Conservation (phyloP, 2,113 vertebrate genomes). For the Balaeniceps rex region DNA sequence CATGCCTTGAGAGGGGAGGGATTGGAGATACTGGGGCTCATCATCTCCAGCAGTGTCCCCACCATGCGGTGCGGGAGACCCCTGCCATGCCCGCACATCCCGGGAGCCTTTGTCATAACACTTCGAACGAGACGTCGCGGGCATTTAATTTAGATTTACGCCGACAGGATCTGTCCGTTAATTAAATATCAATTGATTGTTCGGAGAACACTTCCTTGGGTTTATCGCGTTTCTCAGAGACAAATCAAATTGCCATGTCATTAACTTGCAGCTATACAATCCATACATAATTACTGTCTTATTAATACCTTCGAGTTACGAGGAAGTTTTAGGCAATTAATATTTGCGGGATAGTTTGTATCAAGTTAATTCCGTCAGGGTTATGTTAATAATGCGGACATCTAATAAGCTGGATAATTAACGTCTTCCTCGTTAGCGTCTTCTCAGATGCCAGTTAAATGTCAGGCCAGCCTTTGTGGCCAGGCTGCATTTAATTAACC, state of each 20-base stretch:
- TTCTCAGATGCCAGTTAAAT: slow-evolving; percentile 4
- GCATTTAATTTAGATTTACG: slow-evolving; percentile 17
- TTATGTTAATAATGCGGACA: slow-evolving; percentile 52
- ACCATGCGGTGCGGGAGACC: rapidly evolving
- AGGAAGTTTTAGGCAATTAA: slow-evolving; percentile 66
- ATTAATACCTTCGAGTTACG: slow-evolving; percentile 56
- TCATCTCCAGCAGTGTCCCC: neutral
- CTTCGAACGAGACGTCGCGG: neutral
- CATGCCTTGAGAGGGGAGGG: neutral
- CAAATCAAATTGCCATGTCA: slow-evolving; percentile 56
- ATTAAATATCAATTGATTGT: slow-evolving; percentile 68
- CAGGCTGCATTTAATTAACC: neutral
- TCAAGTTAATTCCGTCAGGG: slow-evolving; percentile 50
- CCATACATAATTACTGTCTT: slow-evolving; percentile 62
- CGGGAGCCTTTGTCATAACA: neutral
- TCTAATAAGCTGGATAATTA: slow-evolving; percentile 65
- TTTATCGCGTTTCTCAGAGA: slow-evolving; percentile 23
- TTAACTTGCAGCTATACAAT: slow-evolving; percentile 57
- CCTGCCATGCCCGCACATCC: rapidly evolving
- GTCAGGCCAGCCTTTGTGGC: neutral
- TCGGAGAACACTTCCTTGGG: slow-evolving; percentile 56
- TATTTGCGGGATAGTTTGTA: slow-evolving; percentile 58
- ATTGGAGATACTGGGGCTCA: neutral
- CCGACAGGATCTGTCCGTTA: slow-evolving; percentile 29
- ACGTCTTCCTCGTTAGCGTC: slow-evolving; percentile 31